phyloP scores from a whole-genome alignment of 2,113 vertebrate species.

The Microcebus jonahi region DNA sequence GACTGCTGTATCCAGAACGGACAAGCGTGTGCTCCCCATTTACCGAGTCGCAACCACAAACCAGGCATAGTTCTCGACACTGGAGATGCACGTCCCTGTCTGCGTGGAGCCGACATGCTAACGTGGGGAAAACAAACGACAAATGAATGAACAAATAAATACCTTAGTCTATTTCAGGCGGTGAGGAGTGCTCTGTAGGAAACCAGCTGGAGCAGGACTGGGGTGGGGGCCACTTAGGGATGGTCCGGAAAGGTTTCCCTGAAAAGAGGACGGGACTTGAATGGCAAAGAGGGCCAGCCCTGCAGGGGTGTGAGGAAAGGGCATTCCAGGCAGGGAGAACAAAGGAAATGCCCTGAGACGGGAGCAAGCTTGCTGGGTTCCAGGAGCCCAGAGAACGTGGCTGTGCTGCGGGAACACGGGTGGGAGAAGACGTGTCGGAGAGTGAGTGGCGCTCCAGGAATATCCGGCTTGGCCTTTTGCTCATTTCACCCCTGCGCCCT shows the following conservation, averaged over 20 bases:
- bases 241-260: not conserved
- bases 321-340: not conserved
- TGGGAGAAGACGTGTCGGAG: not conserved
- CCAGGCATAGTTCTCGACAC: not conserved
- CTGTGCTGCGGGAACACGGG: fast-evolving
- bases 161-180: fast-evolving
- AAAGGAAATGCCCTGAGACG: too few species aligned
- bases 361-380: not conserved
- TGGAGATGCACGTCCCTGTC: fast-evolving
- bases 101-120: not conserved
- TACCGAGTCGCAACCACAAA: not conserved
- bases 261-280: not conserved
- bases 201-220: fast-evolving
- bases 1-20: too few species aligned
- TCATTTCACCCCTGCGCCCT: not conserved
- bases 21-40: not conserved
- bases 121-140: not conserved
- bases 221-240: fast-evolving
- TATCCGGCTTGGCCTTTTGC: fast-evolving
- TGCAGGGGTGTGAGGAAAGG: not conserved
- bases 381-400: not conserved
- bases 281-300: not conserved
- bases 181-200: fast-evolving
- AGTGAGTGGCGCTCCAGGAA: fast-evolving
- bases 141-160: not conserved